Conservation (phyloP, 2,113 vertebrate genomes). For the Pseudopodoces humilis region DNA sequence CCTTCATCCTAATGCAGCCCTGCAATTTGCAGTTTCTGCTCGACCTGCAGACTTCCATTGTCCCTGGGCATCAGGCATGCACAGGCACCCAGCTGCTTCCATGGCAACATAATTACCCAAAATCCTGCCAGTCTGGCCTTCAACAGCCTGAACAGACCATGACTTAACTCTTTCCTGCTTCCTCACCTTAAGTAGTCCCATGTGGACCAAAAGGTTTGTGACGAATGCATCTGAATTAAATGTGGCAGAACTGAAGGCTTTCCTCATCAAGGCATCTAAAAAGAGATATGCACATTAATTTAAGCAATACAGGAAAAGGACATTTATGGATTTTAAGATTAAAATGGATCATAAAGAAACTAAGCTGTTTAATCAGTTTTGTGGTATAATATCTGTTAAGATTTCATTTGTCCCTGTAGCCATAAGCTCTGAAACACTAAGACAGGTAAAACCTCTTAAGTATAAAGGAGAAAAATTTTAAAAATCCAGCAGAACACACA, state of each 20-base stretch:
- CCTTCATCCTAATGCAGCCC: not conserved
- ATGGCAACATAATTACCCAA: conserved; percentile 36
- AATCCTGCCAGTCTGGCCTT: not conserved
- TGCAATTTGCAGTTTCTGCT: not conserved
- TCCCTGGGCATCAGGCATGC: conserved; percentile 2
- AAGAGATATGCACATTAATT: not conserved
- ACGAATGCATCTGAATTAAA: conserved; percentile 87
- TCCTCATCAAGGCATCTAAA: conserved; percentile 87
- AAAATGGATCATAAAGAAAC: not conserved
- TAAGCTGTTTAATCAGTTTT: not conserved
- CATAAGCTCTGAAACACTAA: not conserved
- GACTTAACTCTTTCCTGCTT: not conserved
- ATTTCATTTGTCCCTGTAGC: not conserved
- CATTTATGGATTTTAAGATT: not conserved
- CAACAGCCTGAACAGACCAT: not conserved
- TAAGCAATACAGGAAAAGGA: not conserved
- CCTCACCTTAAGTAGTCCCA: conserved; percentile 92
- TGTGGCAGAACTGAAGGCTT: conserved; percentile 82
- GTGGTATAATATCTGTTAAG: not conserved
- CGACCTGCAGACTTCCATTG: conserved; percentile 18
- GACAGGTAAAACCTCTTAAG: not conserved
- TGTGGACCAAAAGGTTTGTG: conserved; percentile 86
- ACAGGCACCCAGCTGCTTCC: conserved; percentile 10
- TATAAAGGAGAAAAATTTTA: not conserved
- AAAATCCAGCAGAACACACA: not conserved